These are phyloP conservation scores for Epizoanthus fatuus DNA, from an alignment of 92 coral and sea anemone species.

Conservation along the genomic window DNA sequence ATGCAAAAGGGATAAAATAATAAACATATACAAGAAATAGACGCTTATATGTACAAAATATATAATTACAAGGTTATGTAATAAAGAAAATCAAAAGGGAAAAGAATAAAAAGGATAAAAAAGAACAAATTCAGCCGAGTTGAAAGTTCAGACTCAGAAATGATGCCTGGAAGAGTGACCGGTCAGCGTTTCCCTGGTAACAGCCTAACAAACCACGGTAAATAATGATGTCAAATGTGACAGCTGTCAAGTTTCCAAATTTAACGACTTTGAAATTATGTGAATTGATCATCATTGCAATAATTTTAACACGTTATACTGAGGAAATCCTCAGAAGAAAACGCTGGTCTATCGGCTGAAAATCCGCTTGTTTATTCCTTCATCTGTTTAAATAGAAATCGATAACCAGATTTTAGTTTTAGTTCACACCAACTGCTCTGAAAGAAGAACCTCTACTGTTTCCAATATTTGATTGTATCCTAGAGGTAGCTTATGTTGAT, in stretches of 20 bases:
- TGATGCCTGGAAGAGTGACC: background rate
- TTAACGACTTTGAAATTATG: slow-evolving; percentile 14
- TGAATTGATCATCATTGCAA: background rate
- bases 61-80: too few species aligned
- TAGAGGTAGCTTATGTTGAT: background rate
- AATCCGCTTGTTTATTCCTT: background rate
- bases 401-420: background rate
- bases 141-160: too few species aligned
- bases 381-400: background rate
- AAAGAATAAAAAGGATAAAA: too few species aligned
- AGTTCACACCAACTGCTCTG: background rate
- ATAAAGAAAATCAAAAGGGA: too few species aligned
- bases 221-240: background rate
- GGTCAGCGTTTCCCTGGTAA: slow-evolving; percentile 7
- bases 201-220: background rate
- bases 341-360: background rate
- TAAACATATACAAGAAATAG: too few species aligned
- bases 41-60: too few species aligned
- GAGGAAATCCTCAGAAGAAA: background rate
- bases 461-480: background rate
- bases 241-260: slow-evolving; percentile 6
- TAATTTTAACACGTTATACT: background rate
- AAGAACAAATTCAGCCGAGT: too few species aligned
- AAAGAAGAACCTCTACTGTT: background rate
- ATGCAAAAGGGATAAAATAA: too few species aligned